A percentile compares a stretch with the other conserved stretches of the same genome.
Conservation (phyloP, 1,140 invertebrate species). For the Teleopsis dalmanni region DNA sequence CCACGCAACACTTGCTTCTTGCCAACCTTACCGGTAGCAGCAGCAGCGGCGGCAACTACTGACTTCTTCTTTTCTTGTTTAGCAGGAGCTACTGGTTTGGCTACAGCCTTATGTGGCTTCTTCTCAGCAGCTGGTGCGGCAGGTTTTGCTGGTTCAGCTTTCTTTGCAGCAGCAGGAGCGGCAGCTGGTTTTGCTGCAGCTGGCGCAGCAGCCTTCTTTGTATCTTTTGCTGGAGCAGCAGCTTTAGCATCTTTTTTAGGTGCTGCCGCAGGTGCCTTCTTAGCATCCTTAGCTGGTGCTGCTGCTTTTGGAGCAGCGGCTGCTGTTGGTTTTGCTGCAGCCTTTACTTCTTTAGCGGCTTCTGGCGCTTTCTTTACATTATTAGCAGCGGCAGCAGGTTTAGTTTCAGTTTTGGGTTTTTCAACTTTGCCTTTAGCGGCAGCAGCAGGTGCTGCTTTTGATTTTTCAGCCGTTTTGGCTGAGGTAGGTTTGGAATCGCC, state of each 20-base stretch:
- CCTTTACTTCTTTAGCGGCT: slow-evolving; percentile 34
- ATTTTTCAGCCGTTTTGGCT: slow-evolving; percentile 36
- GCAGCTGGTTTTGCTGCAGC: slow-evolving; percentile 39
- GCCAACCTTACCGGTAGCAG: slow-evolving; percentile 44
- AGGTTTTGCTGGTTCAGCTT: slow-evolving; percentile 23
- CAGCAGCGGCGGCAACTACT: slow-evolving; percentile 25
- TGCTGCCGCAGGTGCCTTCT: slow-evolving; percentile 41
- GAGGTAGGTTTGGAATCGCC: slow-evolving; percentile 37
- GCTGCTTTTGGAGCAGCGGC: slow-evolving; percentile 42
- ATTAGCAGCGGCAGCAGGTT: slow-evolving; percentile 39
- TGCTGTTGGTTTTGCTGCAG: slow-evolving; percentile 28
- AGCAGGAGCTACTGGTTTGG: slow-evolving; percentile 47
- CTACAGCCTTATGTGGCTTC: slow-evolving; percentile 20
- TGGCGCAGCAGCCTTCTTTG: slow-evolving; percentile 33
- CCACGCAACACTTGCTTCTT: slow-evolving; percentile 71
- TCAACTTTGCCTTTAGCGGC: slow-evolving; percentile 43
- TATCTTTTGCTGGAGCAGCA: slow-evolving; percentile 25
- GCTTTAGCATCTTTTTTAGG: slow-evolving; percentile 19
- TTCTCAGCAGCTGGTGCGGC: slow-evolving; percentile 34
- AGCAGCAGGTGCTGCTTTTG: slow-evolving; percentile 31
- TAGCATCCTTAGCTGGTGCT: slow-evolving; percentile 39
- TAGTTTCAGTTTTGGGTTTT: slow-evolving; percentile 42
- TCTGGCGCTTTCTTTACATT: slow-evolving; percentile 40
- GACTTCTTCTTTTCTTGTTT: slow-evolving; percentile 49
- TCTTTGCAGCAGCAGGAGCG: slow-evolving; percentile 29